Evolutionary conservation across 2,888 invertebrate genomes (phyloP).

Genomic region (Latheticus oryzae): DNA sequence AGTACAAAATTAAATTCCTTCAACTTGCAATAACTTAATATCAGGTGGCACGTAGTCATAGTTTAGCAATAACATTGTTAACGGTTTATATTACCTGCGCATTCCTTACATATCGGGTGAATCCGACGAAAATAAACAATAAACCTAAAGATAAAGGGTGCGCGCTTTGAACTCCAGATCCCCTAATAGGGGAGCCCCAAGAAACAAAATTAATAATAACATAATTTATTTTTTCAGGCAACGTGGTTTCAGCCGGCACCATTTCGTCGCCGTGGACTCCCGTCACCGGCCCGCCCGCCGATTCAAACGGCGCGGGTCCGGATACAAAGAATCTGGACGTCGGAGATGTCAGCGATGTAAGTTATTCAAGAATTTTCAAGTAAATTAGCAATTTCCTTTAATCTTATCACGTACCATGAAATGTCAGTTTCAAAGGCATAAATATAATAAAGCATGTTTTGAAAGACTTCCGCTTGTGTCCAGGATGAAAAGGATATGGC

Average conservation of each 20-base stretch:
- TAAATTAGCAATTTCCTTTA: conserved; percentile 13
- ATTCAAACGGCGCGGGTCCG: conserved; percentile 92
- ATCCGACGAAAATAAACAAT: conserved; percentile 32
- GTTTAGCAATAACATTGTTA: conserved; percentile 51
- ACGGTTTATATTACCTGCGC: conserved; percentile 43
- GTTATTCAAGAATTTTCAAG: conserved; percentile 54
- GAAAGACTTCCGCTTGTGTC: conserved; percentile 6
- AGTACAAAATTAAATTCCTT: conserved; percentile 52
- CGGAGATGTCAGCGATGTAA: conserved; percentile 90
- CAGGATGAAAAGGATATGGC: conserved; percentile 90
- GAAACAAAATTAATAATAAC: not conserved
- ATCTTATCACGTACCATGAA: not conserved
- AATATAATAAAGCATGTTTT: conserved; percentile 8
- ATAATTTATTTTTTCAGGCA: conserved; percentile 68
- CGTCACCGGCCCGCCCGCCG: conserved; percentile 88
- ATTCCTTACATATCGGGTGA: conserved; percentile 38
- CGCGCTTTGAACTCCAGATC: conserved; percentile 10
- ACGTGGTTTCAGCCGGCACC: conserved; percentile 87
- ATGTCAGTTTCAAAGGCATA: not conserved
- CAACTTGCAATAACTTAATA: conserved; percentile 51
- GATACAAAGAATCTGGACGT: conserved; percentile 93
- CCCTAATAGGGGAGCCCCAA: conserved; percentile 6
- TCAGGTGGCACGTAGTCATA: conserved; percentile 46
- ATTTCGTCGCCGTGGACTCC: conserved; percentile 97
- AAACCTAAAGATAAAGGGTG: conserved; percentile 14